Evolutionary conservation across 2,113 vertebrate species (phyloP).

Genomic region (Esox niger): DNA sequence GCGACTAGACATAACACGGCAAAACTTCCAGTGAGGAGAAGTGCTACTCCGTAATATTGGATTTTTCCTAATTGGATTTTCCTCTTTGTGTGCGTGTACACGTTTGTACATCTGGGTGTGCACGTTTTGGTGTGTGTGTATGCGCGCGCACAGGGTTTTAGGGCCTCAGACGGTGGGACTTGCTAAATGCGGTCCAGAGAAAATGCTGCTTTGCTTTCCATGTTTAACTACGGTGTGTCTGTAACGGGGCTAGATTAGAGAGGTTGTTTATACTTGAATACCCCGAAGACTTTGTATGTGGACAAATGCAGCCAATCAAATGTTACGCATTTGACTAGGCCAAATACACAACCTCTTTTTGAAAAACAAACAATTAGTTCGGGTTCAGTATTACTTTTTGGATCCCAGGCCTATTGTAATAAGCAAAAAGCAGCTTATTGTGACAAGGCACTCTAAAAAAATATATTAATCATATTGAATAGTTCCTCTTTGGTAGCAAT

Average conservation of each 20-base stretch:
- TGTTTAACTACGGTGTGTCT: not conserved
- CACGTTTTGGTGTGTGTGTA: not conserved
- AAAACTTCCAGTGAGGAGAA: not conserved
- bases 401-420: too few relatives aligned
- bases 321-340: too few relatives aligned
- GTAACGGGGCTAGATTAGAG: not conserved
- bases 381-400: too few relatives aligned
- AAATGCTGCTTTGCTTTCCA: not conserved
- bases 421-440: too few relatives aligned
- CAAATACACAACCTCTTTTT: too few relatives aligned
- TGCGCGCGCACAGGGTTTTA: not conserved
- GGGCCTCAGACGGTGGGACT: not conserved
- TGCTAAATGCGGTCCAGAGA: not conserved
- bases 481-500: too few relatives aligned
- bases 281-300: not conserved
- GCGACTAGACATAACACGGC: too few relatives aligned
- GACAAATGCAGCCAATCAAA: not conserved
- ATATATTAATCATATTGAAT: too few relatives aligned
- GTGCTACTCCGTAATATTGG: slow-evolving; percentile 1
- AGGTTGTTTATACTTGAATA: not conserved
- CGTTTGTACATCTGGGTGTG: not conserved
- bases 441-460: too few relatives aligned
- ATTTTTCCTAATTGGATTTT: slow-evolving; percentile 14
- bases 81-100: not conserved
- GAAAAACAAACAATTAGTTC: too few relatives aligned